Percentiles rank a stretch among this genome's conserved stretches.
Evolutionary conservation across 1,140 invertebrate species (phyloP).

Genomic region (Aradophagus sp.): DNA sequence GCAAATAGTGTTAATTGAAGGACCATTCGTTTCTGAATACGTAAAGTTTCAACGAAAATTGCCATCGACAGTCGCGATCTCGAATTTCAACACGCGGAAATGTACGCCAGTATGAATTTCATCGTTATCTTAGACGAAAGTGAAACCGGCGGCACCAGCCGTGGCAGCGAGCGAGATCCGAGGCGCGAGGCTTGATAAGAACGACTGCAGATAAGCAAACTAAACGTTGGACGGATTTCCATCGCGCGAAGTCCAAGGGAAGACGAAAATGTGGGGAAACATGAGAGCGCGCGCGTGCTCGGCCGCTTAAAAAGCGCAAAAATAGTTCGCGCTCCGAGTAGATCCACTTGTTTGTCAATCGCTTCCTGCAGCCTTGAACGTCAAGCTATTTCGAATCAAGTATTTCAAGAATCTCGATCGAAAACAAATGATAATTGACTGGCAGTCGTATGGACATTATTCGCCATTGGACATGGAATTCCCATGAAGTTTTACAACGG

Average conservation of each 20-base stretch:
- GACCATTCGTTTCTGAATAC: no score
- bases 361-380: conserved; percentile 66
- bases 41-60: no score
- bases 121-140: no score
- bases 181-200: no score
- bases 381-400: conserved; percentile 62
- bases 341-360: conserved; percentile 64
- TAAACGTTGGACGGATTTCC: conserved; percentile 28
- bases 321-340: conserved; percentile 52
- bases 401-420: conserved; percentile 43
- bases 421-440: conserved; percentile 36
- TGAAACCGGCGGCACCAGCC: no score
- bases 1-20: no score
- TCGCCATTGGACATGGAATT: conserved; percentile 2
- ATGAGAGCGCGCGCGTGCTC: conserved; percentile 7
- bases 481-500: no score
- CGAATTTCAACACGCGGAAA: no score
- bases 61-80: no score
- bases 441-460: conserved; percentile 9
- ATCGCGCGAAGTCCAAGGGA: conserved; percentile 38
- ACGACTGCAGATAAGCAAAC: no score
- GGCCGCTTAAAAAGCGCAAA: conserved; percentile 45
- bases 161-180: no score
- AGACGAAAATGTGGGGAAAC: conserved; percentile 39
- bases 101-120: no score